Conservation (phyloP, 1,140 invertebrate genomes). For the Sesamia nonagrioides region DNA sequence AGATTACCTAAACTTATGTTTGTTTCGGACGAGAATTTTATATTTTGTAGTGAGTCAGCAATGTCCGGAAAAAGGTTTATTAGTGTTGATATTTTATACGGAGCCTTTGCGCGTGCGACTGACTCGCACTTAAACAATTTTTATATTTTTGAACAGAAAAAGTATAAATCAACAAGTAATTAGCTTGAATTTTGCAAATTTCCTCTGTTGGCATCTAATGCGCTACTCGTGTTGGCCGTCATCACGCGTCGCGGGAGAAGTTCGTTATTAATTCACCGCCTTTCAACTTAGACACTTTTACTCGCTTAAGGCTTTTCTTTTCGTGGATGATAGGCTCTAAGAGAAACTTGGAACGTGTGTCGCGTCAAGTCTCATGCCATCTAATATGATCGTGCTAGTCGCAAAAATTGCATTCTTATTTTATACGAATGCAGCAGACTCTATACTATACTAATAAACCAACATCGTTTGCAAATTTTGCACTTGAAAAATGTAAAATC, state of each 20-base stretch:
- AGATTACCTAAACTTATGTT: no score
- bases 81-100: background rate
- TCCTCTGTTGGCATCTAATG: slow-evolving; percentile 80
- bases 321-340: slow-evolving; percentile 41
- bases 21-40: no score
- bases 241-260: slow-evolving; percentile 84
- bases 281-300: slow-evolving; percentile 76
- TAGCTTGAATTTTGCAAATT: slow-evolving; percentile 76
- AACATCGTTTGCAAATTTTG: background rate
- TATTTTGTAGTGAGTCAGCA: background rate
- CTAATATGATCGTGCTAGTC: background rate
- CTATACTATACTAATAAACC: background rate
- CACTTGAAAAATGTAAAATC: background rate
- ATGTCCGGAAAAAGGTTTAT: background rate
- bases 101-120: background rate
- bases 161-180: slow-evolving; percentile 68
- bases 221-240: slow-evolving; percentile 86
- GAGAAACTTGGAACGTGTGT: background rate
- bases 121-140: background rate
- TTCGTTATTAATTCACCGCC: slow-evolving; percentile 86
- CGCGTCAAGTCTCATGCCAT: background rate
- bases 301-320: slow-evolving; percentile 69
- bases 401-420: background rate
- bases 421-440: background rate
- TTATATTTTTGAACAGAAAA: slow-evolving; percentile 59